phyloP scores from a whole-genome alignment of 1,140 invertebrate genomes.

The Arion vulgaris region DNA sequence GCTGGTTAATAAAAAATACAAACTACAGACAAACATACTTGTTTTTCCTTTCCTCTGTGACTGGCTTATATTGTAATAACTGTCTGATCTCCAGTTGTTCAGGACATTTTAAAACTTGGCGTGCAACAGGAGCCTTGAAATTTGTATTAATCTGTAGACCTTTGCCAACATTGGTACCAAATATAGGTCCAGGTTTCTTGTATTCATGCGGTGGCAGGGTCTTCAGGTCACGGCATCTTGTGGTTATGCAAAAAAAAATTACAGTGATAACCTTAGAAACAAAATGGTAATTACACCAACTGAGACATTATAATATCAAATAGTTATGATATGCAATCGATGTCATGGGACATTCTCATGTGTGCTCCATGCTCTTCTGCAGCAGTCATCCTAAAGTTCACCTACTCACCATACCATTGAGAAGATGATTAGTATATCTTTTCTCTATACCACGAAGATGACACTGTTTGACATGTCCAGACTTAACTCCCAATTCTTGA shows the following conservation, averaged over 20 bases:
- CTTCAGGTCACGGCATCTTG: slow-evolving; percentile 65
- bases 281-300: no score
- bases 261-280: no score
- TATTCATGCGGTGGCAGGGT: slow-evolving; percentile 67
- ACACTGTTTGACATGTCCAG: no score
- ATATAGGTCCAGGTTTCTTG: slow-evolving; percentile 64
- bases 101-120: slow-evolving; percentile 67
- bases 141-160: slow-evolving; percentile 63
- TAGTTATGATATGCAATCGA: no score
- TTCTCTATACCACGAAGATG: no score
- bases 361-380: no score
- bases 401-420: no score
- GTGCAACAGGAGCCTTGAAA: slow-evolving; percentile 46
- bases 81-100: slow-evolving; percentile 65
- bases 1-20: no score
- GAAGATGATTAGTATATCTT: no score
- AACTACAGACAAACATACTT: slow-evolving; percentile 49
- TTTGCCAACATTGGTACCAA: slow-evolving; percentile 68
- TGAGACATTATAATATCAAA: not conserved
- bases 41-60: slow-evolving; percentile 55
- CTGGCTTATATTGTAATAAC: slow-evolving; percentile 69
- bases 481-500: no score
- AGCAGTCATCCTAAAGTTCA: no score
- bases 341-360: no score
- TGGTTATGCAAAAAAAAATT: not conserved